Conservation (phyloP, 2,797 vertebrate species). For the Hemitrygon akajei region DNA sequence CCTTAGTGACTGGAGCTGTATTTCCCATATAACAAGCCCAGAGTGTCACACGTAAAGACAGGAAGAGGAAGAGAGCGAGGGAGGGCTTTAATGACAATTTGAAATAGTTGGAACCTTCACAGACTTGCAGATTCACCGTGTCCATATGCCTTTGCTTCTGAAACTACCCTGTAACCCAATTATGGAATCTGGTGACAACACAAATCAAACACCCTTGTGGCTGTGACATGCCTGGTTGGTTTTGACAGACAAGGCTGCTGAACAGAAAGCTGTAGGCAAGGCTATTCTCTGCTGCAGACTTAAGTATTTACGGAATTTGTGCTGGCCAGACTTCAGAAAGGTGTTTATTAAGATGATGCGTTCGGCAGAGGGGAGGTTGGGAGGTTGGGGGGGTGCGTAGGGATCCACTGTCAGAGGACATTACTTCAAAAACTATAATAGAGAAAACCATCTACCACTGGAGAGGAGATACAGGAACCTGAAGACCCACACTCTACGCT, state of each 20-base stretch:
- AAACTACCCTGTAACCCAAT: not conserved
- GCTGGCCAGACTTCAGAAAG: not conserved
- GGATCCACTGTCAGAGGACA: not conserved
- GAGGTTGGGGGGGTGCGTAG: too few species aligned
- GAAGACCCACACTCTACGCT: too few species aligned
- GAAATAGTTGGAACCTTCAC: not conserved
- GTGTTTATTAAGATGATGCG: not conserved
- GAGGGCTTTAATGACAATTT: not conserved
- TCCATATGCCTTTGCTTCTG: not conserved
- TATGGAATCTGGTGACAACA: not conserved
- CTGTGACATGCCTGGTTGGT: not conserved
- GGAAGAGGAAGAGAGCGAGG: constrained; percentile 31
- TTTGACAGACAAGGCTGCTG: not conserved
- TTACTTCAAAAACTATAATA: not conserved
- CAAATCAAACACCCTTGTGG: not conserved
- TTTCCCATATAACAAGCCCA: too few species aligned
- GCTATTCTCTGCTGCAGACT: not conserved
- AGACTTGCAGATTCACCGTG: not conserved
- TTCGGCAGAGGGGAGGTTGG: not conserved
- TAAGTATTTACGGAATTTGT: not conserved
- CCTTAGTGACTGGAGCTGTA: not conserved
- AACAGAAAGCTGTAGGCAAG: not conserved
- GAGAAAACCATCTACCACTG: not conserved
- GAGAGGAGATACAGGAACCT: too few species aligned
- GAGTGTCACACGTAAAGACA: not conserved